A percentile compares a stretch with the other conserved stretches of the same genome.
Conservation (phyloP, 2,797 vertebrate genomes). For the Pitangus sulphuratus region DNA sequence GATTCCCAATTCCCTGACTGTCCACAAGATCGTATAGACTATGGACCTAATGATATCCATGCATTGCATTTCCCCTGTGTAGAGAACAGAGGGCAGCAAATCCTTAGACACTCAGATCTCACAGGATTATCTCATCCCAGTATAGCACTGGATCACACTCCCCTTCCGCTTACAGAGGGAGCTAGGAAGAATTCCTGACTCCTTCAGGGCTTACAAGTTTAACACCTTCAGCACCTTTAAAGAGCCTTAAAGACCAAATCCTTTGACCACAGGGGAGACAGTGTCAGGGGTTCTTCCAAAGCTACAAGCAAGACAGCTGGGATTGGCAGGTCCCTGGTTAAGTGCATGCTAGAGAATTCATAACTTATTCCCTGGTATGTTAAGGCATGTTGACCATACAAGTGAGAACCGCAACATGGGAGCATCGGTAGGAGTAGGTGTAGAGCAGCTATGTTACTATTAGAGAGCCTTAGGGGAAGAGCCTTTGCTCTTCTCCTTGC, state of each 20-base stretch:
- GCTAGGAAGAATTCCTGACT: background rate
- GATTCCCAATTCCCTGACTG: accelerated
- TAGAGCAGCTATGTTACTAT: background rate
- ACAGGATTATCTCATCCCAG: accelerated
- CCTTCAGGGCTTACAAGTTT: background rate
- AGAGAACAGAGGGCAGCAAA: background rate
- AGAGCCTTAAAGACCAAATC: background rate
- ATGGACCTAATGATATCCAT: accelerated
- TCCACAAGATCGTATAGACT: accelerated
- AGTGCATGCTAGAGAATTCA: background rate
- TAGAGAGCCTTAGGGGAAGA: background rate
- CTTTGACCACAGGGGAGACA: background rate
- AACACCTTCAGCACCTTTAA: background rate
- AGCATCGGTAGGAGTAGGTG: background rate
- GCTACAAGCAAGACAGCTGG: background rate
- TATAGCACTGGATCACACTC: background rate
- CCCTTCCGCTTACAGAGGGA: background rate
- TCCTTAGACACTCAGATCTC: background rate
- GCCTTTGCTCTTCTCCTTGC: background rate
- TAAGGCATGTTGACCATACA: background rate
- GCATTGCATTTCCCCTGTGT: background rate
- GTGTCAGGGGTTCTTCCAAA: background rate
- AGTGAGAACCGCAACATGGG: background rate
- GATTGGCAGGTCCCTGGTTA: background rate
- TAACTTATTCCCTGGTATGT: background rate